These are phyloP conservation scores for Morpho helenor DNA, from an alignment of 2,888 invertebrate species.

Conservation along the genomic window DNA sequence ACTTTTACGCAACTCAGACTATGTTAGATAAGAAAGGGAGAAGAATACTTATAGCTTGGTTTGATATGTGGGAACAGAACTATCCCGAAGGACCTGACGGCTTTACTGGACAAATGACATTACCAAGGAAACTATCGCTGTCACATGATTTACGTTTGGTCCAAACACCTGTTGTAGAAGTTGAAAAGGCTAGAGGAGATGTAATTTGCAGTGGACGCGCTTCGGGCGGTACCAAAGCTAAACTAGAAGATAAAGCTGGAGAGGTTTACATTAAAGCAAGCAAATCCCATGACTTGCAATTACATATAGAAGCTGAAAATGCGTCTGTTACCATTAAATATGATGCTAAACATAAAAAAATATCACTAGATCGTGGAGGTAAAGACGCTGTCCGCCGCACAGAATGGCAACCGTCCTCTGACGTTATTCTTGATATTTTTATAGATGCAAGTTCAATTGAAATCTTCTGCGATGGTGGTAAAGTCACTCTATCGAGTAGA, in stretches of 20 bases:
- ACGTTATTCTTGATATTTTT: conserved; percentile 39
- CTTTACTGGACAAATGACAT: conserved; percentile 61
- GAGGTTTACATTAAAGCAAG: conserved; percentile 42
- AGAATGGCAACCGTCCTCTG: conserved; percentile 42
- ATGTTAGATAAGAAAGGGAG: conserved; percentile 38
- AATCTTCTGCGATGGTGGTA: conserved; percentile 49
- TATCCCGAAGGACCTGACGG: conserved; percentile 59
- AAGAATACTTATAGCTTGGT: conserved; percentile 60
- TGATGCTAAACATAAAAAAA: conserved; percentile 31
- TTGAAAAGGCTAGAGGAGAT: conserved; percentile 30
- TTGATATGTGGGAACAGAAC: conserved; percentile 61
- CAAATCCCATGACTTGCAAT: conserved; percentile 31
- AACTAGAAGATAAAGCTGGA: conserved; percentile 44
- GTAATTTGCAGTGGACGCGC: conserved; percentile 35
- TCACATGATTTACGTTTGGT: conserved; percentile 37
- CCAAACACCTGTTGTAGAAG: conserved; percentile 49
- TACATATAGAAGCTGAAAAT: conserved; percentile 41
- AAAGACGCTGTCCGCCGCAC: conserved; percentile 50
- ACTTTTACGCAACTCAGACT: conserved; percentile 68
- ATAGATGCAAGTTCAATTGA: conserved; percentile 59
- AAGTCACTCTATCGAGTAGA: conserved; percentile 53
- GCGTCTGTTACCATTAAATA: conserved; percentile 42
- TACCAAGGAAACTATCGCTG: conserved; percentile 50
- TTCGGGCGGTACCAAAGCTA: conserved; percentile 26
- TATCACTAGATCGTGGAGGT: conserved; percentile 55